A percentile compares a stretch with the other conserved stretches of the same genome.
These are phyloP conservation scores for Eupsilia transversa DNA, from an alignment of 2,888 invertebrate genomes.

Conservation along the genomic window DNA sequence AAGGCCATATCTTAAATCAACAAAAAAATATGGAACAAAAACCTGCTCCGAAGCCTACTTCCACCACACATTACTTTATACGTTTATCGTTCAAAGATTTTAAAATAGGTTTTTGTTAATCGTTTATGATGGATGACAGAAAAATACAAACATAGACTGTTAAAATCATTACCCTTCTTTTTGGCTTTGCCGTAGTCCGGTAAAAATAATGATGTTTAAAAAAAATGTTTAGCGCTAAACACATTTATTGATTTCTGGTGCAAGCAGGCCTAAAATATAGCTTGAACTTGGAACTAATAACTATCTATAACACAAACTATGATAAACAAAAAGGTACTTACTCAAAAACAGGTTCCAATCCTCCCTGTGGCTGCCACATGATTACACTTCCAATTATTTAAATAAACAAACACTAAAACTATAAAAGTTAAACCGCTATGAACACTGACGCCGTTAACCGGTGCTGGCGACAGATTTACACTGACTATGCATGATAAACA, in stretches of 20 bases:
- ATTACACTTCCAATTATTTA: constrained; percentile 37
- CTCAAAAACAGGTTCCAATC: constrained; percentile 71
- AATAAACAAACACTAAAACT: constrained; percentile 28
- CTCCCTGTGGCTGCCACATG: constrained; percentile 75
- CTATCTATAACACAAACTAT: neutral
- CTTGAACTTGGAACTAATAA: neutral
- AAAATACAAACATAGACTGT: no score
- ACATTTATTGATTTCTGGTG: neutral
- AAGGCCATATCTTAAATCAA: neutral
- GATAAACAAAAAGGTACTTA: constrained; percentile 68
- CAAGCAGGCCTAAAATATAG: neutral
- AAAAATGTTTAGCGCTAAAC: neutral
- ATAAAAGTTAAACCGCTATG: neutral
- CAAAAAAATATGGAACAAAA: neutral
- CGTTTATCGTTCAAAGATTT: neutral
- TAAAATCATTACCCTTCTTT: no score
- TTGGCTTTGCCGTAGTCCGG: no score
- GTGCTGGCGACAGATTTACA: constrained; percentile 16
- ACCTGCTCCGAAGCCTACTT: neutral
- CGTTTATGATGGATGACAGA: no score
- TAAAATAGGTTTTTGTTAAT: neutral
- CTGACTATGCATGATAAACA: constrained; percentile 13
- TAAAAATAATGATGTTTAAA: no score
- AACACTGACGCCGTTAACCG: neutral
- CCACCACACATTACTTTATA: neutral